phyloP scores from a whole-genome alignment of 2,113 vertebrate genomes.

The Corydoras maculifer region DNA sequence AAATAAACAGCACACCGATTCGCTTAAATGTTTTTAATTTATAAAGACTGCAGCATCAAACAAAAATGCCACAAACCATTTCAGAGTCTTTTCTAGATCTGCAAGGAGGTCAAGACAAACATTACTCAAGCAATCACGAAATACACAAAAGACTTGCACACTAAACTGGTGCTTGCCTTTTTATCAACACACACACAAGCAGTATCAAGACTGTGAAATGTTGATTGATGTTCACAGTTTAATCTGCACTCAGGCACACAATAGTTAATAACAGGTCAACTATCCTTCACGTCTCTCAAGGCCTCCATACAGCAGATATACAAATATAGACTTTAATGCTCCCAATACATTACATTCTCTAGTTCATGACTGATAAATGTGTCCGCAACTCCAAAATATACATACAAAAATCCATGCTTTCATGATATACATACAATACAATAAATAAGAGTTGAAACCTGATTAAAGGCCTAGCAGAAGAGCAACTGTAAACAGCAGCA shows the following conservation, averaged over 20 bases:
- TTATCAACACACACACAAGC: background rate
- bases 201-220: slow-evolving; percentile 17
- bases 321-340: slow-evolving; percentile 54
- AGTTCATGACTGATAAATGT: slow-evolving; percentile 73
- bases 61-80: slow-evolving; percentile 39
- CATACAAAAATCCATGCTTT: slow-evolving; percentile 75
- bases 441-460: slow-evolving; percentile 69
- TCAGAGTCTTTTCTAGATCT: slow-evolving; percentile 28
- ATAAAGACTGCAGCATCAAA: slow-evolving; percentile 54
- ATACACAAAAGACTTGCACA: slow-evolving; percentile 12
- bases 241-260: slow-evolving; percentile 39
- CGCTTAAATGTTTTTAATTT: slow-evolving; percentile 46
- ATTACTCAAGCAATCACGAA: slow-evolving; percentile 25
- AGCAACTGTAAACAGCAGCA: slow-evolving; percentile 39
- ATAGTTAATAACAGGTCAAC: slow-evolving; percentile 31
- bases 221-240: slow-evolving; percentile 22
- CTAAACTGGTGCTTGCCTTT: slow-evolving; percentile 5
- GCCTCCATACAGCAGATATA: slow-evolving; percentile 17
- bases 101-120: slow-evolving; percentile 27
- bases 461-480: slow-evolving; percentile 52
- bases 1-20: background rate
- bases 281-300: background rate
- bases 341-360: slow-evolving; percentile 74
- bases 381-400: slow-evolving; percentile 68
- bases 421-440: slow-evolving; percentile 72